These are phyloP conservation scores for Trichacis sp. DNA, from an alignment of 2,888 invertebrate genomes.

Conservation along the genomic window DNA sequence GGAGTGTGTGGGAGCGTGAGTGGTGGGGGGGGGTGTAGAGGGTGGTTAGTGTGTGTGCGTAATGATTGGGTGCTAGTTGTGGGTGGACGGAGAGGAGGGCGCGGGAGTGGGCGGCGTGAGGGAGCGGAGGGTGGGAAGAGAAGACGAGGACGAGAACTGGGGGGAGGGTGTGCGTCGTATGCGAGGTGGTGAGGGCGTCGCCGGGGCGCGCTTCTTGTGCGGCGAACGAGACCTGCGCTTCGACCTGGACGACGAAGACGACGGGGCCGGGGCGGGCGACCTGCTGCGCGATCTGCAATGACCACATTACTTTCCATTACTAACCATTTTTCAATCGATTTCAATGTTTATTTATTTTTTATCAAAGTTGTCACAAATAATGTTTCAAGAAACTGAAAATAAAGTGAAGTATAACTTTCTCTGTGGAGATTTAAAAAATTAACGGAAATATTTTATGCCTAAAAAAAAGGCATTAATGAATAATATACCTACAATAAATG, in stretches of 20 bases:
- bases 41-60: constrained; percentile 66
- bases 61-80: no score
- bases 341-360: no score
- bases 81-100: constrained; percentile 51
- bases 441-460: no score
- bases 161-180: constrained; percentile 65
- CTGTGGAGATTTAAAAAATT: no score
- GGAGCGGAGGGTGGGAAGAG: constrained; percentile 45
- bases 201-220: constrained; percentile 59
- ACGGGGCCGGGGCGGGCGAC: constrained; percentile 53
- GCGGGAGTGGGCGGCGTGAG: constrained; percentile 65
- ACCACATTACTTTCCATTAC: constrained; percentile 15
- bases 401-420: no score
- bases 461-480: no score
- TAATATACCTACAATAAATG: no score
- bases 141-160: constrained; percentile 54
- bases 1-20: constrained; percentile 63
- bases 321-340: not conserved
- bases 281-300: constrained; percentile 62
- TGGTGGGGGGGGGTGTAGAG: constrained; percentile 57
- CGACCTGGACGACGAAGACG: constrained; percentile 47
- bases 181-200: constrained; percentile 65
- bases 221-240: constrained; percentile 70
- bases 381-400: no score
- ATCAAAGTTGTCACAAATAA: no score